Percentiles rank a stretch among this genome's conserved stretches.
Evolutionary conservation across 2,888 invertebrate genomes (phyloP).

Genomic region (Polylopha cassiicola): DNA sequence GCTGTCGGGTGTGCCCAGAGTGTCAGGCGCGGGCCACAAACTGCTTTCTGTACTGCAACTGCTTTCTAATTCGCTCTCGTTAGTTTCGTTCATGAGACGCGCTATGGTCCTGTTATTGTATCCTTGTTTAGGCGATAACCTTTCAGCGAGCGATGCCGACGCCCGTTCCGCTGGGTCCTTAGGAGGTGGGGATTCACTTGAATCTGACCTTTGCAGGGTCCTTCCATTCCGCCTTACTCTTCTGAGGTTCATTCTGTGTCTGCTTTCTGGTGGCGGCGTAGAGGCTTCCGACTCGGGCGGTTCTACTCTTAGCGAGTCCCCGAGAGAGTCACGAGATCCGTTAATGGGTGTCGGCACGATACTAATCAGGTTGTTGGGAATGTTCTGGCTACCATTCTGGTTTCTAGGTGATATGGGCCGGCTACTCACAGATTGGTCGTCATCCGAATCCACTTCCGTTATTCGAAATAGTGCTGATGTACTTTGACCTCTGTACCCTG

Average conservation of each 20-base stretch:
- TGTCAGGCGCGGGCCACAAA: slow-evolving; percentile 38
- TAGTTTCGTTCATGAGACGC: slow-evolving; percentile 69
- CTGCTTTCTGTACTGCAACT: slow-evolving; percentile 66
- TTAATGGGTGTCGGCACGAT: slow-evolving; percentile 79
- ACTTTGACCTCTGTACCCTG: slow-evolving; percentile 69
- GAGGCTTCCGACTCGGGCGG: slow-evolving; percentile 42
- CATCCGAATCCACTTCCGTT: slow-evolving; percentile 80
- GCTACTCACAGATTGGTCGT: slow-evolving; percentile 72
- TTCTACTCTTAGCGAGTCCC: slow-evolving; percentile 54
- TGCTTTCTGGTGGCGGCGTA: slow-evolving; percentile 38
- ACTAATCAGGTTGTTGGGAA: slow-evolving; percentile 68
- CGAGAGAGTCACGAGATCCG: slow-evolving; percentile 68
- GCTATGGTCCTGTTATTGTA: slow-evolving; percentile 55
- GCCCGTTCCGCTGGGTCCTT: slow-evolving; percentile 43
- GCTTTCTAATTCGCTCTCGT: slow-evolving; percentile 71
- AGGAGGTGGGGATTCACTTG: slow-evolving; percentile 62
- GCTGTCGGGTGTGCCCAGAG: slow-evolving; percentile 55
- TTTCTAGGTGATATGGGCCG: slow-evolving; percentile 58
- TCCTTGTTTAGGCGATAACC: slow-evolving; percentile 41
- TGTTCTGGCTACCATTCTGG: slow-evolving; percentile 40
- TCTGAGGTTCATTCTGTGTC: slow-evolving; percentile 42
- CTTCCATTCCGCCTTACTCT: slow-evolving; percentile 51
- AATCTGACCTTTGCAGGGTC: slow-evolving; percentile 47
- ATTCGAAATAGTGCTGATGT: slow-evolving; percentile 66
- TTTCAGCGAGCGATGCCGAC: slow-evolving; percentile 38